These are phyloP conservation scores for Archaeoteleia sp. DNA, from an alignment of 2,888 invertebrate genomes.

Conservation along the genomic window DNA sequence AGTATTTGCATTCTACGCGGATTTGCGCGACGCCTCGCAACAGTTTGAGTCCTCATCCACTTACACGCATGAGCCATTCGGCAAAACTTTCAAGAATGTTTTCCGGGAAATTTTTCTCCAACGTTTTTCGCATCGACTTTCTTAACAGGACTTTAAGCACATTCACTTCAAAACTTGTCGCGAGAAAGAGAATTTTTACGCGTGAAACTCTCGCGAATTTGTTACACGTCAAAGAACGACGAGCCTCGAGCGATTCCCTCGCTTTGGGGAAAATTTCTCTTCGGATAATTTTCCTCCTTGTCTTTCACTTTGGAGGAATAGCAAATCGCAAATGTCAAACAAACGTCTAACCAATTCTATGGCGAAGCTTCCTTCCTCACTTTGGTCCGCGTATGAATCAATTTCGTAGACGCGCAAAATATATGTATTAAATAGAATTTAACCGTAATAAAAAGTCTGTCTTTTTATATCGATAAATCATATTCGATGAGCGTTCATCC, in stretches of 20 bases:
- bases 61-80: conserved; percentile 16
- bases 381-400: not conserved
- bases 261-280: not conserved
- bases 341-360: not conserved
- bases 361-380: not conserved
- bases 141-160: conserved; percentile 21
- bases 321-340: conserved; percentile 2
- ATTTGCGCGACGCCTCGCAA: conserved; percentile 17
- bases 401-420: too few relatives aligned
- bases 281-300: not conserved
- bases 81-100: conserved; percentile 14
- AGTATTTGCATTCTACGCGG: conserved; percentile 18
- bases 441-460: too few relatives aligned
- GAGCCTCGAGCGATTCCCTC: conserved; percentile 1
- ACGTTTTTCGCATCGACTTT: conserved; percentile 16
- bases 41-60: conserved; percentile 15
- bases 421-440: too few relatives aligned
- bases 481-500: too few relatives aligned
- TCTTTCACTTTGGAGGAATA: conserved; percentile 1
- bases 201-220: conserved; percentile 7
- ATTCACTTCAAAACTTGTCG: conserved; percentile 11
- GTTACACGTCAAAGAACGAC: not conserved
- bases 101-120: conserved; percentile 10
- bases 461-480: not conserved
- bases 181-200: conserved; percentile 10